Base-by-base conservation (phyloP, 1,140 invertebrate genomes). In the Drosophila littoralis region DNA sequence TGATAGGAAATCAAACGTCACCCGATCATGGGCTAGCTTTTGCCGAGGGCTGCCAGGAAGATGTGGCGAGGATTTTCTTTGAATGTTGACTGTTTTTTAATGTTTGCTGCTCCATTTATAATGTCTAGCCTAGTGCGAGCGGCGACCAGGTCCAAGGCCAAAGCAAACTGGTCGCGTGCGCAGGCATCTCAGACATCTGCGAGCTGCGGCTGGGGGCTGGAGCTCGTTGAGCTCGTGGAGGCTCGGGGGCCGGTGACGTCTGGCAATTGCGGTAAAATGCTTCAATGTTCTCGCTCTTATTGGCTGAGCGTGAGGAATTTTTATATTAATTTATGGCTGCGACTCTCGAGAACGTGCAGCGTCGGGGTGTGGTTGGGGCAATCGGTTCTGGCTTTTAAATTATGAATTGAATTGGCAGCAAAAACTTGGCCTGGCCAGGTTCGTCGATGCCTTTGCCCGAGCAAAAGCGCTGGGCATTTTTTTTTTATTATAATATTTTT, bases 301-400 rank as follows among this genome's bases (percentile, higher is more conserved):
- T 88, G 84, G 84, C 84, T 88, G 84, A 86, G 84, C 84, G 84
- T 89, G 80, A 88, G 84, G 84, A 88, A 88, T 88, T 88, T 88
- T 88, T 88, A 88, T 88, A 88, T 88, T 88, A 88, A 88, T 88
- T 88, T 88, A 88, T 88, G 61, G 84, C 80, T 80, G 67, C 73
- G 72, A 72, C 77, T 79, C 73, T 54, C 61, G 13, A 54, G 67
- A 54, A 59, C 60, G 63, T 52, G 38, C 61, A 17, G n/a, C 32
- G 33, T 13, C 13, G 43, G 40, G 8, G 12, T 3, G 52, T 35
- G 54, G 35, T 5, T 6, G 46, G 68, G 54, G 61, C 80, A 78
- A 75, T 75, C 80, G 84, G 66, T 55, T 61, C 65, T 68, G 80
- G 51, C 74, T 75, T 78, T 88, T 88, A 89, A 88, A 88, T 88